Base-by-base conservation (phyloP, 2,888 invertebrate genomes). In the Drosophila quinaria region DNA sequence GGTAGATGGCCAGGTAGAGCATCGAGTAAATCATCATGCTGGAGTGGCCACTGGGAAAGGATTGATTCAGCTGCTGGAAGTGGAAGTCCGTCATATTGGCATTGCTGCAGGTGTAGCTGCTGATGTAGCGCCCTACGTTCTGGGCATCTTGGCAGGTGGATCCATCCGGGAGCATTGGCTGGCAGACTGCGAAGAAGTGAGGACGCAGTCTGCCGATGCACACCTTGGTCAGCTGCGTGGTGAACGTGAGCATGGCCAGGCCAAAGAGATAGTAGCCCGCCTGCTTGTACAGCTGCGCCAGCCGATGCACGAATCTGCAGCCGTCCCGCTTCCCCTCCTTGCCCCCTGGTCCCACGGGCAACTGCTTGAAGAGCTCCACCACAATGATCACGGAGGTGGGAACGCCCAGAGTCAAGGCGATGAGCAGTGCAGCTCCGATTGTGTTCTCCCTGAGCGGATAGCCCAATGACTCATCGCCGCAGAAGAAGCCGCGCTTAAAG, bases 21-120 rank as follows among this genome's bases (percentile, higher is more conserved):
- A 97, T 97, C 39, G 96, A 95, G 90, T 96, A 97, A 78, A 96
- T 96, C 15, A 96, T 96, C 93, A 97, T 96, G 13, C 97, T 97
- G 37, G 97, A 96, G 93, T 98, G 98, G 19, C 97, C 98, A 71
- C 97, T 97, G 64, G 97, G 97, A 93, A 98, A 98, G n/a, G 97
- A 97, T 73, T 97, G 94, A 90, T 96, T 94, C 93, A 96, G 94
- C 92, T 97, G 96, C 84, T 96, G 95, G 81, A 95, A 92, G 55
- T 95, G 92, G 82, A 93, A 90, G 74, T 94, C 92, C 29, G 92
- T 87, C 17, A 92, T 68, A 58, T 95, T 94, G 0, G 92, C 93
- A 47, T 93, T 93, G 47, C 91, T 90, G 86, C 97, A 97, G 10
- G 93, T 94, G 93, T 96, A 98, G 91, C 94, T 94, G 92, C 94